Evolutionary conservation across 1,140 invertebrate species (phyloP).

Genomic region (Berghia stephanieae): DNA sequence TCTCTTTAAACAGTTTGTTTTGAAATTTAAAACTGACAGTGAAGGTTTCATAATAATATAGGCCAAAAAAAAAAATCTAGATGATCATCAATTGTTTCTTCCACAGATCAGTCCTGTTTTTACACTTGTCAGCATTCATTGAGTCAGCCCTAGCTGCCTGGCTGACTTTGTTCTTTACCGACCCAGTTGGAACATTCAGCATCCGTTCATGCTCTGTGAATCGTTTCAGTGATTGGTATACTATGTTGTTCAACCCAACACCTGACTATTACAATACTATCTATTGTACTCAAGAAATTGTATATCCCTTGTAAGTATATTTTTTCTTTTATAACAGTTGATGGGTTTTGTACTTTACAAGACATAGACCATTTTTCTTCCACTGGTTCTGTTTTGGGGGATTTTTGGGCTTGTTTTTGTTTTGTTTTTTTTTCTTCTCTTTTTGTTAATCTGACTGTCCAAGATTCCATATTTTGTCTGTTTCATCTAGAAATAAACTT

Average conservation of each 20-base stretch:
- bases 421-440: no score
- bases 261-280: conserved; percentile 89
- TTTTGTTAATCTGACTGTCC: no score
- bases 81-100: conserved; percentile 3
- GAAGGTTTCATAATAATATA: no score
- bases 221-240: conserved; percentile 93
- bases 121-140: conserved; percentile 82
- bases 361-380: no score
- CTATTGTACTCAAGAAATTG: conserved; percentile 95
- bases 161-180: conserved; percentile 77
- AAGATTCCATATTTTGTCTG: no score
- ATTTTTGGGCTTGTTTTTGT: no score
- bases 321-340: no score
- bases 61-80: not conserved
- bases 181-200: conserved; percentile 77
- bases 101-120: conserved; percentile 75
- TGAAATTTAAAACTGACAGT: not conserved
- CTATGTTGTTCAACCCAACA: conserved; percentile 90
- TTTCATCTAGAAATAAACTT: no score
- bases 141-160: conserved; percentile 80
- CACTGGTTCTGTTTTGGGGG: no score
- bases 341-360: no score
- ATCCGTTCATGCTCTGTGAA: conserved; percentile 81
- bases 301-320: conserved; percentile 91
- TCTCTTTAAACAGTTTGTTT: not conserved